These are phyloP conservation scores for Vespertilio murinus DNA, from an alignment of 2,797 vertebrate species.

Conservation along the genomic window DNA sequence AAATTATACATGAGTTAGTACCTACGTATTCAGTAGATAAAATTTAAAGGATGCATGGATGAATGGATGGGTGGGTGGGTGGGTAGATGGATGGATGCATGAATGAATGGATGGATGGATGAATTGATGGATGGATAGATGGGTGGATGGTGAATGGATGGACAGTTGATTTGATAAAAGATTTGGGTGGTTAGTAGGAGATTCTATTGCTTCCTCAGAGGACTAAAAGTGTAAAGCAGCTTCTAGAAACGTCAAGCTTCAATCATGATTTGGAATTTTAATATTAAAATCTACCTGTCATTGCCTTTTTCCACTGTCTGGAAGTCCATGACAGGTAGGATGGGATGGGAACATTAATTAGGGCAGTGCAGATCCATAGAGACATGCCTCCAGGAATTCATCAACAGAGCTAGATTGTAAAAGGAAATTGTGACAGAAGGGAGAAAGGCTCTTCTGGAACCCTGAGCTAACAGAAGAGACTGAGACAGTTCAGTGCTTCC, in stretches of 20 bases:
- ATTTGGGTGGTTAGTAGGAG: not conserved
- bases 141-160: not conserved
- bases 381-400: not conserved
- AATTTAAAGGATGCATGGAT: not conserved
- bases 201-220: not conserved
- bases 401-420: not conserved
- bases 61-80: not conserved
- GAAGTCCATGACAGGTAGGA: not conserved
- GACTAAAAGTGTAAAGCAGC: not conserved
- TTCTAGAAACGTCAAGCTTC: constrained; percentile 5
- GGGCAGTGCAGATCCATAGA: not conserved
- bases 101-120: not conserved
- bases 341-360: not conserved
- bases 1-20: not conserved
- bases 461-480: not conserved
- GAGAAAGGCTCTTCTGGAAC: not conserved
- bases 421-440: not conserved
- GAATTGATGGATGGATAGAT: not conserved
- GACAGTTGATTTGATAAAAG: not conserved
- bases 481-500: not conserved
- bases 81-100: not conserved
- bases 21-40: not conserved
- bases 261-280: not conserved
- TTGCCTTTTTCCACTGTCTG: not conserved
- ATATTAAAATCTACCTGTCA: not conserved